Evolutionary conservation across 2,797 vertebrate genomes (phyloP).

Genomic region (Danio aesculapii): DNA sequence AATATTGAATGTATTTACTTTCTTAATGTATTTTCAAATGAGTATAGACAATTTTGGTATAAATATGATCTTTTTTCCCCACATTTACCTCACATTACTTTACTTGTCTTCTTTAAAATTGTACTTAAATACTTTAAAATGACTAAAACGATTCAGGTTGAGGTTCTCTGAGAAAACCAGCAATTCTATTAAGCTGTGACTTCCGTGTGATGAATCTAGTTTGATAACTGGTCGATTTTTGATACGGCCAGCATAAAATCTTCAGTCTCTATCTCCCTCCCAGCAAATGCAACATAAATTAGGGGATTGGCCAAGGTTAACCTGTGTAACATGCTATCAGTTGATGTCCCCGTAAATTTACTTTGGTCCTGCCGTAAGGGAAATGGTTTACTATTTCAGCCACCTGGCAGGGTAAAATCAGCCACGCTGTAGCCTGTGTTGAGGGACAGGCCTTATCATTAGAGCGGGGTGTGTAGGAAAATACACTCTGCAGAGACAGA

Average conservation of each 20-base stretch:
- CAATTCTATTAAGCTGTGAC: conserved; percentile 40
- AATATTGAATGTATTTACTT: too few species aligned
- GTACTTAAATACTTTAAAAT: not conserved
- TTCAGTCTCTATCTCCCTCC: conserved; percentile 55
- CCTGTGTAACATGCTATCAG: conserved; percentile 50
- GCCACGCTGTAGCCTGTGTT: conserved; percentile 27
- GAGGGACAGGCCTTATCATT: conserved; percentile 48
- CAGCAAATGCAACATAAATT: conserved; percentile 51
- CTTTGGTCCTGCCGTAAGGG: conserved; percentile 44
- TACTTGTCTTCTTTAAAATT: not conserved
- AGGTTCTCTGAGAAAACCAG: conserved; percentile 25
- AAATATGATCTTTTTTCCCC: too few species aligned
- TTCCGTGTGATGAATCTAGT: conserved; percentile 46
- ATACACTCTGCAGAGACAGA: conserved; percentile 24
- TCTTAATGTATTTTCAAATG: too few species aligned
- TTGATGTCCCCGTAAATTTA: conserved; percentile 41
- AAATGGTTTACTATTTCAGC: conserved; percentile 56
- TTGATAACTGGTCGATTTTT: not conserved
- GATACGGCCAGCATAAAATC: conserved; percentile 52
- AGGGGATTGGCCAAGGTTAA: conserved; percentile 61
- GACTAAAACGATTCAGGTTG: not conserved
- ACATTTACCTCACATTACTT: too few species aligned
- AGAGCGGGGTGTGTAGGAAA: conserved; percentile 20
- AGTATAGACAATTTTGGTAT: too few species aligned
- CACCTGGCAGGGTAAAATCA: conserved; percentile 40